phyloP scores from a whole-genome alignment of 2,113 vertebrate genomes.

The Columba livia region DNA sequence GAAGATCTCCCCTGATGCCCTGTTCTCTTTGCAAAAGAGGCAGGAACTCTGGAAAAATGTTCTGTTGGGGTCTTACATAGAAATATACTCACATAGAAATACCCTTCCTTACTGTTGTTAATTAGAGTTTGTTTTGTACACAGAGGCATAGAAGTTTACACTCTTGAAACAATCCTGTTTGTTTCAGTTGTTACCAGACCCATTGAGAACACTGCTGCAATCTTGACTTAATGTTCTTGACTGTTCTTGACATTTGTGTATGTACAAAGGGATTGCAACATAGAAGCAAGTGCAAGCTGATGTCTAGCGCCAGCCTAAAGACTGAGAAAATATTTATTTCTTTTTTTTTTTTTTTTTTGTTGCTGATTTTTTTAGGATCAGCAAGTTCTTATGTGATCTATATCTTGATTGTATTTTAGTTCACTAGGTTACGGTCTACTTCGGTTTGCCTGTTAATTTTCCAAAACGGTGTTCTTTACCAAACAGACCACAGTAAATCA shows the following conservation, averaged over 20 bases:
- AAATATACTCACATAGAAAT: accelerated
- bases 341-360: neutral
- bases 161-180: neutral
- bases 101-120: neutral
- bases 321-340: neutral
- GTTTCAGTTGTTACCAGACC: neutral
- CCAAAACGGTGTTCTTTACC: neutral
- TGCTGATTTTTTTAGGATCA: neutral
- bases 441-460: neutral
- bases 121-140: neutral
- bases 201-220: neutral
- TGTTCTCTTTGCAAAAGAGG: neutral
- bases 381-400: neutral
- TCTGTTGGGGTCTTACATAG: neutral
- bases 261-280: neutral
- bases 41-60: neutral
- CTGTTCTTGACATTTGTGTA: neutral
- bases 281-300: neutral
- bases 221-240: neutral
- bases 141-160: neutral
- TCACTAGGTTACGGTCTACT: neutral
- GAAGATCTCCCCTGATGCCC: accelerated
- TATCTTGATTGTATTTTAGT: neutral
- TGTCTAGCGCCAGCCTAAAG: neutral
- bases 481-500: neutral